These are phyloP conservation scores for Allolobophora icterica DNA, from an alignment of 2,888 invertebrate genomes.

Conservation along the genomic window DNA sequence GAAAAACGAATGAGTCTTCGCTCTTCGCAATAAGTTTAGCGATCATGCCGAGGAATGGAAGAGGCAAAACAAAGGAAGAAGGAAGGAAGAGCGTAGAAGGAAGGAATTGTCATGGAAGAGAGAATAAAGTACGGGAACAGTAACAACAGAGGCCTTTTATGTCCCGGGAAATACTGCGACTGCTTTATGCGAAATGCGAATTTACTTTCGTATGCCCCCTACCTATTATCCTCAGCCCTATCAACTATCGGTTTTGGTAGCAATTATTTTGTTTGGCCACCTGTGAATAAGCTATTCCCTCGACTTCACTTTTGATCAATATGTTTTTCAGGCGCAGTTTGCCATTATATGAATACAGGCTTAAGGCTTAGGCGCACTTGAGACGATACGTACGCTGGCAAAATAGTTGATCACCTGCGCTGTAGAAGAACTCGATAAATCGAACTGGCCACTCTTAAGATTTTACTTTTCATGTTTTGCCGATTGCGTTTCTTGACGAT, in stretches of 20 bases:
- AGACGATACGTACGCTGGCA: background rate
- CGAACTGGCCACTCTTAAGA: conserved; percentile 8
- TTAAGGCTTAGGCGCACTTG: background rate
- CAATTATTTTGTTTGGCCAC: background rate
- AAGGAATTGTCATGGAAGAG: too few relatives aligned
- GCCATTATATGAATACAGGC: background rate
- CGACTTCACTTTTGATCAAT: background rate
- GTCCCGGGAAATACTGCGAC: too few relatives aligned
- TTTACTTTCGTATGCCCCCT: too few relatives aligned
- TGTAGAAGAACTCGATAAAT: background rate
- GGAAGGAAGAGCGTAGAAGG: too few relatives aligned
- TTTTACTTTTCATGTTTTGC: background rate
- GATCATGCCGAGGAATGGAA: too few relatives aligned
- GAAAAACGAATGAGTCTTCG: too few relatives aligned
- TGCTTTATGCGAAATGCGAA: too few relatives aligned
- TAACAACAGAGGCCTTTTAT: too few relatives aligned
- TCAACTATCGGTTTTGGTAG: background rate
- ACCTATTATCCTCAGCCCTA: background rate
- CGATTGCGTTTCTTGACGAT: background rate
- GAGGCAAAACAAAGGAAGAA: too few relatives aligned
- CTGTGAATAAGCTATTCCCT: background rate
- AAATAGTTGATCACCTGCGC: background rate
- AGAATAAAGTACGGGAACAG: too few relatives aligned
- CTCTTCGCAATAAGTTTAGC: too few relatives aligned
- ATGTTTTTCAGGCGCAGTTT: background rate